Conservation (phyloP, 2,113 vertebrate species). For the Polypterus bichir region DNA sequence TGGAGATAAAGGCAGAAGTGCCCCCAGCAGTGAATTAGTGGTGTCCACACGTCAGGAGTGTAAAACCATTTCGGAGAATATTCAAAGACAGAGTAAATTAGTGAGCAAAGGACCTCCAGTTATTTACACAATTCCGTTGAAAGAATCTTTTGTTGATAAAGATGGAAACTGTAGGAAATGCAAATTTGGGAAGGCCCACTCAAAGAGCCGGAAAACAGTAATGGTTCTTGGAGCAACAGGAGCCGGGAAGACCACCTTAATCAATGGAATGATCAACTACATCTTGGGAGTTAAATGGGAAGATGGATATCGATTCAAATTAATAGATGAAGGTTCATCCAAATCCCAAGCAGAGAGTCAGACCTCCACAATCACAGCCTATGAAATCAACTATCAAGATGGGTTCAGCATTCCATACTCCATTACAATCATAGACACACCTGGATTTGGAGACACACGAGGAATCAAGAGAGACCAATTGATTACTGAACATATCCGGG, state of each 20-base stretch:
- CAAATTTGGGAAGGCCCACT: constrained; percentile 10
- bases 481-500: constrained; percentile 21
- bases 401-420: constrained; percentile 25
- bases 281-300: constrained; percentile 31
- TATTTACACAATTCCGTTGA: constrained; percentile 7
- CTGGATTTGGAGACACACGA: constrained; percentile 37
- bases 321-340: constrained; percentile 19
- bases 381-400: constrained; percentile 24
- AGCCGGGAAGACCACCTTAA: constrained; percentile 29
- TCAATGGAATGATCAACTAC: constrained; percentile 32
- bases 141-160: neutral
- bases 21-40: constrained; percentile 8
- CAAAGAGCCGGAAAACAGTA: constrained; percentile 19
- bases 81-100: neutral
- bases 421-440: constrained; percentile 40
- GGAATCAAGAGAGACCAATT: constrained; percentile 21
- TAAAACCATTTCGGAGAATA: neutral
- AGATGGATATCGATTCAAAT: constrained; percentile 24
- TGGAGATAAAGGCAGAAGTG: constrained; percentile 7
- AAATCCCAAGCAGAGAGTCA: constrained; percentile 31
- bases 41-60: neutral
- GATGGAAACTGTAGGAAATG: neutral
- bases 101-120: neutral
- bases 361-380: constrained; percentile 33
- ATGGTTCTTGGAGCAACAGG: constrained; percentile 36